phyloP scores from a whole-genome alignment of 2,797 vertebrate genomes.

The Emydoidea blandingii region DNA sequence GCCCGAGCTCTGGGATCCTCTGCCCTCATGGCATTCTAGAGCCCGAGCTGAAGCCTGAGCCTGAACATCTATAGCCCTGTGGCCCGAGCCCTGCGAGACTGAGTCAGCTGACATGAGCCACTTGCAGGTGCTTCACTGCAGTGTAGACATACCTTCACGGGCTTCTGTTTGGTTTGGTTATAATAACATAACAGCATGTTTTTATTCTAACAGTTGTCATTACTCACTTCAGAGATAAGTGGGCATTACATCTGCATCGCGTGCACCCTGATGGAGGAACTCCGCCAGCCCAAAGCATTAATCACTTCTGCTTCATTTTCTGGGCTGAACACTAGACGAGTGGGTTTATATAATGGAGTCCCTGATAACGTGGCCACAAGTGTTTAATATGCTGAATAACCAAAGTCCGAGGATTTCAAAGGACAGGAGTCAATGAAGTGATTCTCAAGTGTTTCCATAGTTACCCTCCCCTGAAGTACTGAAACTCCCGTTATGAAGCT shows the following conservation, averaged over 20 bases:
- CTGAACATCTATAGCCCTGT: background rate
- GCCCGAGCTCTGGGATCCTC: background rate
- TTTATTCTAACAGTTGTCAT: background rate
- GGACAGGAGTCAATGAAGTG: background rate
- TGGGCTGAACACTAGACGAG: background rate
- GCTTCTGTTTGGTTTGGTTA: background rate
- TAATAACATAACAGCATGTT: background rate
- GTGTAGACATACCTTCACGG: background rate
- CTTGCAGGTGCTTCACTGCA: background rate
- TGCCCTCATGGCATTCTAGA: background rate
- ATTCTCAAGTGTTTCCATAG: background rate
- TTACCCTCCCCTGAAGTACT: background rate
- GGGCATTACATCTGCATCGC: background rate
- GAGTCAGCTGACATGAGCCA: background rate
- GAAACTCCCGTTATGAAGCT: background rate
- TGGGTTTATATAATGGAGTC: background rate
- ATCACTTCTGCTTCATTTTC: slow-evolving; percentile 6
- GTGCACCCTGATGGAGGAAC: rapidly evolving
- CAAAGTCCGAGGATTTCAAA: background rate
- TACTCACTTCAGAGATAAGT: background rate
- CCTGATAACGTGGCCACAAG: background rate
- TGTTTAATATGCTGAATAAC: background rate
- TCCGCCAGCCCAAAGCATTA: background rate
- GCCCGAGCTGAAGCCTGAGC: background rate
- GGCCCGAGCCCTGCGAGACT: background rate